A percentile compares a stretch with the other conserved stretches of the same genome.
phyloP scores from a whole-genome alignment of 2,113 vertebrate genomes.

The Alexandromys fortis region DNA sequence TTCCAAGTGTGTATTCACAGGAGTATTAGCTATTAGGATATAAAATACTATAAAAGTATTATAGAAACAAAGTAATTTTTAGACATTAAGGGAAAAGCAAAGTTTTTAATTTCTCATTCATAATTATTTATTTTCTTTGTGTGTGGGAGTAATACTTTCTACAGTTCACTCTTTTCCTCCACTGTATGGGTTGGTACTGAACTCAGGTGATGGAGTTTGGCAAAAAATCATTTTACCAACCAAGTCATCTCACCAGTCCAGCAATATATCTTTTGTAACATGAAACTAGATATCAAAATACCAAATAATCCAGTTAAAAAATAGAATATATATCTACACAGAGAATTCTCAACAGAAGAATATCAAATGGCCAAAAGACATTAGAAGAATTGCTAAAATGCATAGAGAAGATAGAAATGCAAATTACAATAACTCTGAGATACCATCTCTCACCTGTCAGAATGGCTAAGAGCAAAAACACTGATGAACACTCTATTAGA shows the following conservation, averaged over 20 bases:
- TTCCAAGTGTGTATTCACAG: background rate
- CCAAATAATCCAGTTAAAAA: too few relatives aligned
- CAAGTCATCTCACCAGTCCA: background rate
- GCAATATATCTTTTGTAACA: background rate
- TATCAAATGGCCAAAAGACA: too few relatives aligned
- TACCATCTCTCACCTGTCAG: too few relatives aligned
- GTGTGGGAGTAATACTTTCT: background rate
- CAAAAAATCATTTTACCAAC: too few relatives aligned
- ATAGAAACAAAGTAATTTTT: background rate
- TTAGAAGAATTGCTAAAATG: too few relatives aligned
- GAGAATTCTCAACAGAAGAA: too few relatives aligned
- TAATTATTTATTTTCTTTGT: background rate
- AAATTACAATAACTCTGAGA: too few relatives aligned
- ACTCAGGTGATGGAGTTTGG: background rate
- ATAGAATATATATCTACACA: too few relatives aligned
- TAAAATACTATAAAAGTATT: background rate
- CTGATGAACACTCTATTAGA: too few relatives aligned
- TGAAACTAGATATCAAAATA: too few relatives aligned
- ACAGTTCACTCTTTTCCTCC: background rate
- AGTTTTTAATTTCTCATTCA: background rate
- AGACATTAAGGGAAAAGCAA: background rate
- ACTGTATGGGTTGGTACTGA: background rate
- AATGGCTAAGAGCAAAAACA: too few relatives aligned
- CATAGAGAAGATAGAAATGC: too few relatives aligned
- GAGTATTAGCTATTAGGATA: slow-evolving; percentile 19